A percentile compares a stretch with the other conserved stretches of the same genome.
Evolutionary conservation across 1,140 invertebrate species (phyloP).

Genomic region (Lordiphosa mommai): DNA sequence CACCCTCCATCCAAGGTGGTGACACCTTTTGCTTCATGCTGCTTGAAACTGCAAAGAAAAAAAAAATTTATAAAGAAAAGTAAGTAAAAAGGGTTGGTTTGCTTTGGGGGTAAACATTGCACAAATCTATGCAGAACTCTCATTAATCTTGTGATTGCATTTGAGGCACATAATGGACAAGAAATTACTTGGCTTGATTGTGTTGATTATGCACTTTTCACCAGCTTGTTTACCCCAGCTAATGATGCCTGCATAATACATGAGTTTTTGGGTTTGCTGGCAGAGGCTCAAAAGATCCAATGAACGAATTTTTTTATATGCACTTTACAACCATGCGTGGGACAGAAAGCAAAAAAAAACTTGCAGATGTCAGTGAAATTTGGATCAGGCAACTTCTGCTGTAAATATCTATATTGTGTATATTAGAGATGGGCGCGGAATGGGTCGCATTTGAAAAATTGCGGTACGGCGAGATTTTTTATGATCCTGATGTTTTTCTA

Average conservation of each 20-base stretch:
- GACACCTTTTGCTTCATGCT: too few species aligned
- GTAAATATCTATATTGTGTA: too few species aligned
- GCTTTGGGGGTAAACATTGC: conserved; percentile 39
- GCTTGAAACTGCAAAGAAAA: too few species aligned
- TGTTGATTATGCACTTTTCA: conserved; percentile 76
- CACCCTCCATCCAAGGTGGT: too few species aligned
- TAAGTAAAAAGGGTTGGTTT: not conserved
- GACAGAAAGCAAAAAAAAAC: conserved; percentile 91
- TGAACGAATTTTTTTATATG: too few species aligned
- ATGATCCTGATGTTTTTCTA: too few species aligned
- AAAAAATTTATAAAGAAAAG: too few species aligned
- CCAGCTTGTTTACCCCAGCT: conserved; percentile 56
- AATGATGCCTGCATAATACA: conserved; percentile 64
- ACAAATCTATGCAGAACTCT: conserved; percentile 65
- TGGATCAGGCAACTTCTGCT: conserved; percentile 86
- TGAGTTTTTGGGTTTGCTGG: conserved; percentile 8
- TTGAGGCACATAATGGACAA: conserved; percentile 78
- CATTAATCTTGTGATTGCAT: conserved; percentile 79
- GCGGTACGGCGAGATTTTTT: too few species aligned
- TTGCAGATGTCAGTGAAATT: conserved; percentile 84
- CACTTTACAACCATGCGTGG: conserved; percentile 88
- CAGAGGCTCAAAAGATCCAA: conserved; percentile 2
- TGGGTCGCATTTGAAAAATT: too few species aligned
- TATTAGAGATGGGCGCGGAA: too few species aligned
- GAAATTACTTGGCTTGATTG: conserved; percentile 78